A percentile compares a stretch with the other conserved stretches of the same genome.
Evolutionary conservation across 2,113 vertebrate species (phyloP).

Genomic region (Callocephalon fimbriatum): DNA sequence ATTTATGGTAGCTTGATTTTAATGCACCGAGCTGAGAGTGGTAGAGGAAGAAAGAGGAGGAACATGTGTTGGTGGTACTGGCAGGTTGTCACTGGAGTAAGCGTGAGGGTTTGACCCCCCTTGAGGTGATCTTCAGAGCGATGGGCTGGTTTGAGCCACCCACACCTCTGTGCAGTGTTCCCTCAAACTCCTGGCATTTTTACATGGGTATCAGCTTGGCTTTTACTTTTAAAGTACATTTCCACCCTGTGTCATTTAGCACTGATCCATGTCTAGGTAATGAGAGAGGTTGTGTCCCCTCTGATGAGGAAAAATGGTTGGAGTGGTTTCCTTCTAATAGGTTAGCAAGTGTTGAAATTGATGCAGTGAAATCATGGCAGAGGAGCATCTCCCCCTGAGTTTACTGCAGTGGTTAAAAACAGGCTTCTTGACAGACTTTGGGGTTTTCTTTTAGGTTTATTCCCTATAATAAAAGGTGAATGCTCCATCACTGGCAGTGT

Average conservation of each 20-base stretch:
- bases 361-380: conserved; percentile 73
- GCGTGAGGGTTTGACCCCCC: neutral
- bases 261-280: conserved; percentile 42
- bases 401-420: conserved; percentile 4
- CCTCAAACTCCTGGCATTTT: neutral
- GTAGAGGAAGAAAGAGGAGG: neutral
- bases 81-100: neutral
- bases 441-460: neutral
- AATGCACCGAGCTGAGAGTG: neutral
- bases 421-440: conserved; percentile 10
- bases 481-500: neutral
- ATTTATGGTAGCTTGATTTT: neutral
- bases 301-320: conserved; percentile 70
- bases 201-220: neutral
- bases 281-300: conserved; percentile 71
- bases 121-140: neutral
- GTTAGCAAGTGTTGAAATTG: conserved; percentile 70
- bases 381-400: conserved; percentile 42
- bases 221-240: neutral
- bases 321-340: conserved; percentile 73
- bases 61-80: accelerated
- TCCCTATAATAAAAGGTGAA: neutral
- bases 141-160: neutral
- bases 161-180: neutral
- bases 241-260: conserved; percentile 32